phyloP scores from a whole-genome alignment of 2,113 vertebrate genomes.

The Elaphurus davidianus region DNA sequence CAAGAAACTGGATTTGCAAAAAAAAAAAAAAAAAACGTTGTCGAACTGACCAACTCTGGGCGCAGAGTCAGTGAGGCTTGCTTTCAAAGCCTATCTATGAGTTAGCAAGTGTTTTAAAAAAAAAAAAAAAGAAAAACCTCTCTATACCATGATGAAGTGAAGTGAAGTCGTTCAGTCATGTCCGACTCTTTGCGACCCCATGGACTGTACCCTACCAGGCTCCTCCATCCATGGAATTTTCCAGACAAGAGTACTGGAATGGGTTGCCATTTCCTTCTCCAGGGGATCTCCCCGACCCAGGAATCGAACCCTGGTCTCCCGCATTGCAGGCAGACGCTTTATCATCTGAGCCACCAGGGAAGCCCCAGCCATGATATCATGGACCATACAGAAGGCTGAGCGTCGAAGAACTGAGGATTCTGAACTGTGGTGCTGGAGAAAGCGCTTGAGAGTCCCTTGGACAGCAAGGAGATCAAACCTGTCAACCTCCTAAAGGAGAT shows the following conservation, averaged over 20 bases:
- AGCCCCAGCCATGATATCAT: not conserved
- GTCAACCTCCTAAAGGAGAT: not conserved
- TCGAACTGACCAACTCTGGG: not conserved
- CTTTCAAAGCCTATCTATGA: not conserved
- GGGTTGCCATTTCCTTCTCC: too few relatives aligned
- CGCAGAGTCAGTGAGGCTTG: not conserved
- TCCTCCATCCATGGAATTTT: too few relatives aligned
- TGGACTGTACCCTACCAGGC: too few relatives aligned
- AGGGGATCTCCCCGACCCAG: too few relatives aligned
- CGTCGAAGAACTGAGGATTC: rapidly evolving
- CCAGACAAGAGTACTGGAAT: too few relatives aligned
- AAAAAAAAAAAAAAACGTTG: not conserved
- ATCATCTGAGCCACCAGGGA: too few relatives aligned
- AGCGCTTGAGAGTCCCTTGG: not conserved
- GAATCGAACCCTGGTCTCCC: too few relatives aligned
- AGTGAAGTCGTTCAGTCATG: too few relatives aligned
- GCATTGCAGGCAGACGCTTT: too few relatives aligned
- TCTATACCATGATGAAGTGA: not conserved
- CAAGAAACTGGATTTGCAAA: not conserved
- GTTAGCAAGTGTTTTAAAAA: not conserved
- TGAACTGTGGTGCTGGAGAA: not conserved
- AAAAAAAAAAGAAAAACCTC: not conserved
- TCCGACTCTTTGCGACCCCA: too few relatives aligned
- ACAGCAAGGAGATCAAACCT: not conserved
- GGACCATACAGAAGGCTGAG: not conserved